phyloP scores from a whole-genome alignment of 2,888 invertebrate species.

The Meghimatium bilineatum region DNA sequence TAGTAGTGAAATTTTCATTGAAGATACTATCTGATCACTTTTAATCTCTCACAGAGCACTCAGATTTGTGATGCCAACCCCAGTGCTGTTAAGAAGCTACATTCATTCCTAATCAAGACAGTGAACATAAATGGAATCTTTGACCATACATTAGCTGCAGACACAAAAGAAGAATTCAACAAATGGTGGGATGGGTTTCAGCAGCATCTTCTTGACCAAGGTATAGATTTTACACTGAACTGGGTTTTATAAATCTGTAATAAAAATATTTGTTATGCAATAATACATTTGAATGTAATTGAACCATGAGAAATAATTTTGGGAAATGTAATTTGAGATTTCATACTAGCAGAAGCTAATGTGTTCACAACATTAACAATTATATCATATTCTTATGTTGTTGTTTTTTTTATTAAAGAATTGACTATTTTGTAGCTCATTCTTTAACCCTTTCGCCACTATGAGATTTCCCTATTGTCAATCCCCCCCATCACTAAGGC shows the following conservation, averaged over 20 bases:
- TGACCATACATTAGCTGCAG: conserved; percentile 77
- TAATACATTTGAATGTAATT: too few relatives aligned
- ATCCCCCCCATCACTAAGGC: too few relatives aligned
- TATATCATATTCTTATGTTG: too few relatives aligned
- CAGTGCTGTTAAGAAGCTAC: conserved; percentile 74
- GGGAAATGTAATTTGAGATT: too few relatives aligned
- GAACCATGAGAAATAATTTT: too few relatives aligned
- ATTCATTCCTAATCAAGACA: conserved; percentile 71
- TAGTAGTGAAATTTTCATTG: background rate
- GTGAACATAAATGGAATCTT: conserved; percentile 59
- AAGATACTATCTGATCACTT: background rate
- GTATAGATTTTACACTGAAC: conserved; percentile 61
- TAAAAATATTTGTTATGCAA: background rate
- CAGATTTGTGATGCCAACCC: conserved; percentile 79
- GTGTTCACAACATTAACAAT: too few relatives aligned
- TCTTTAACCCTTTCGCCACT: too few relatives aligned
- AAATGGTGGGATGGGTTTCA: conserved; percentile 80
- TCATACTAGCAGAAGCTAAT: too few relatives aligned
- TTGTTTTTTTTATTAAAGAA: too few relatives aligned
- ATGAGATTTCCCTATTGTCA: too few relatives aligned
- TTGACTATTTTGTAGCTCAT: too few relatives aligned
- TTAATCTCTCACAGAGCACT: conserved; percentile 77
- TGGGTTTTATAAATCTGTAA: background rate
- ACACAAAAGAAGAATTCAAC: conserved; percentile 78
- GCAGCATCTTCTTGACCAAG: conserved; percentile 80